Percentiles rank a stretch among this genome's conserved stretches.
These are phyloP conservation scores for Cantharis flavilabris DNA, from an alignment of 2,888 invertebrate genomes.

Conservation along the genomic window DNA sequence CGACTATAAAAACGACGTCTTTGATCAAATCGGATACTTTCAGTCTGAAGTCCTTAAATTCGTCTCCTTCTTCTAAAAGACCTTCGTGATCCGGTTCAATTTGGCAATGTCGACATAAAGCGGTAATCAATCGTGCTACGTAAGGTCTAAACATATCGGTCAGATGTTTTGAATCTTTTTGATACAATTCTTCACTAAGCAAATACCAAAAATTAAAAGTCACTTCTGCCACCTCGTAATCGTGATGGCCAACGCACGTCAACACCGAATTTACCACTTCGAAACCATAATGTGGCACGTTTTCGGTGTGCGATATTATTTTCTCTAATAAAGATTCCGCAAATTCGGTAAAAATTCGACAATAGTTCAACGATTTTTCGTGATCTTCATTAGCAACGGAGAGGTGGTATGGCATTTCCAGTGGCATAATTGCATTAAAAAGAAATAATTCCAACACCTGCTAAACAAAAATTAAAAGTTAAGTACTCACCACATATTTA, in stretches of 20 bases:
- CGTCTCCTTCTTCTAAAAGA: conserved; percentile 80
- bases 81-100: conserved; percentile 94
- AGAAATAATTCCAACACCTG: conserved; percentile 77
- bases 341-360: conserved; percentile 91
- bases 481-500: background rate
- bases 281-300: conserved; percentile 74
- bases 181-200: conserved; percentile 91
- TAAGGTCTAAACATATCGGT: conserved; percentile 86
- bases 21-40: conserved; percentile 92
- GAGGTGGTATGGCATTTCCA: conserved; percentile 86
- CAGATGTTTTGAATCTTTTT: conserved; percentile 79
- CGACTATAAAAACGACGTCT: conserved; percentile 95
- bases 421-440: conserved; percentile 77
- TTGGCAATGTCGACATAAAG: conserved; percentile 89
- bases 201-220: conserved; percentile 98
- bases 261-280: conserved; percentile 87
- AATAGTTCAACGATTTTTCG: conserved; percentile 92
- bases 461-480: conserved; percentile 10
- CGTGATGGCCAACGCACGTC: conserved; percentile 93
- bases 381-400: conserved; percentile 93
- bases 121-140: conserved; percentile 86
- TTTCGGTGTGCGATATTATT: conserved; percentile 69
- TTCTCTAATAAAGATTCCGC: conserved; percentile 89
- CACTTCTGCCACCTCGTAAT: conserved; percentile 92
- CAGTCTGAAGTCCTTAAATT: conserved; percentile 81